Evolutionary conservation across 2,113 vertebrate genomes (phyloP), one percentile per base, ranked within the genome.

Genomic region (Baryphthengus martii): DNA sequence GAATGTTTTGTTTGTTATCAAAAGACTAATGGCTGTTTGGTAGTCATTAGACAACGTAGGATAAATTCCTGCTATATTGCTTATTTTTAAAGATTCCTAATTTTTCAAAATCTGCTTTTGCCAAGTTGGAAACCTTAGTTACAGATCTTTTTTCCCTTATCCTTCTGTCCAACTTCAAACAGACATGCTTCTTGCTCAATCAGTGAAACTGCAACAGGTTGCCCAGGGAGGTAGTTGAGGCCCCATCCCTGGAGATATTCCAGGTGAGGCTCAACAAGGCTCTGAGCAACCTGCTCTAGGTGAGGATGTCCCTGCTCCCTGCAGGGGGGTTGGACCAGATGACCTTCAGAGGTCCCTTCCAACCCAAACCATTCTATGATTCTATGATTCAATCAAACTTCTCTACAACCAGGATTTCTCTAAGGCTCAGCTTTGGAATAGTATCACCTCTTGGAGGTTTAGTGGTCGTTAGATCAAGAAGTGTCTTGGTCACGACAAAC

Each of bases 401-500:
- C 89, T 80, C 42, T 58, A 77, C 52, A 80, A 39, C 21, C 15
- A 21, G 37, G 40, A 79, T 79, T 93, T 88, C 90, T 83, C 0
- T 72, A 55, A 85, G 62, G 73, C 56, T 92, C 65, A 50, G 45
- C 88, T 71, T 47, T 89, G 35, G 93, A 86, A 61, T 2, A 79
- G 35, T 35, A 75, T 72, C 71, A 61, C 49, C 40, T 93, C 68
- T 88, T 74, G 29, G 52, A 93, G 45, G 56, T 80, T 89, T 78
- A 84, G 65, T 61, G 83, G 95, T 92, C 90, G 74, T 55, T 89
- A 47, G 83, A 94, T 81, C 91, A 89, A 93, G 56, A 93, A 94
- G 12, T 71, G 59, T 66, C 75, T 58, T 80, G 55, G 37, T 47
- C 92, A 61, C 31, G 56, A 87, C 83, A 93, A 95, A 81, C 61